Evolutionary conservation across 1,140 invertebrate genomes (phyloP), one percentile per base, ranked within the genome.

Genomic region (Nephila pilipes): DNA sequence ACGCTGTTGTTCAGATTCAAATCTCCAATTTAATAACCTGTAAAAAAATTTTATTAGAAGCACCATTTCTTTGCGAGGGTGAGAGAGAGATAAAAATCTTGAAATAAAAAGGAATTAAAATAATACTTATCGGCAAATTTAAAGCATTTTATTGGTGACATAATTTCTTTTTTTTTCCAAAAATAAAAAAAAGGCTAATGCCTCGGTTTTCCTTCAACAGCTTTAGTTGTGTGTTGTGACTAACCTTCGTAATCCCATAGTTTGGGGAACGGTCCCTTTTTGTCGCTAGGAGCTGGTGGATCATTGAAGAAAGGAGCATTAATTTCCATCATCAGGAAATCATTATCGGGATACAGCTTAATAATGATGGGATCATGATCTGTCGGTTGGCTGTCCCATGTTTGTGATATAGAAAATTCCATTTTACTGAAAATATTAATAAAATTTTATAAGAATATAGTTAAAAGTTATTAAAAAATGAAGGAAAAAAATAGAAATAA

Each of bases 211-310:
- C 10, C 18, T n/a, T 25, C 20, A 18, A 69, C 10, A 69, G 3
- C 29, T 69, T 1, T 20, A 0, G 22, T 20, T 36, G 6, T 6
- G 32, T 22, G 25, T 83, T 46, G 16, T 32, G 1, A 83, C 90
- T 85, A 80, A 96, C 95, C 95, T 95, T 96, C 96, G 93, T 96
- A 96, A 54, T 96, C 94, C 95, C 96, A 96, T 2, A 96, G 94
- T 58, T 95, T 94, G 12, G 94, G 94, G 90, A 95, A 96, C 46
- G 95, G 94, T 22, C 95, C 95, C 4, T 94, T 69, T 32, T 94
- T 80, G 16, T 95, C 95, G 20, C 92, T 87, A 16, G 93, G 83
- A 25, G 93, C 12, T 4, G 94, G 57, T 14, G 96, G 95, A 93
- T 95, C 95, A 87, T 95, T 95, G 93, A 96, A 96, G 93, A 96